phyloP scores from a whole-genome alignment of 2,113 vertebrate genomes.

The Thalassoma bifasciatum region DNA sequence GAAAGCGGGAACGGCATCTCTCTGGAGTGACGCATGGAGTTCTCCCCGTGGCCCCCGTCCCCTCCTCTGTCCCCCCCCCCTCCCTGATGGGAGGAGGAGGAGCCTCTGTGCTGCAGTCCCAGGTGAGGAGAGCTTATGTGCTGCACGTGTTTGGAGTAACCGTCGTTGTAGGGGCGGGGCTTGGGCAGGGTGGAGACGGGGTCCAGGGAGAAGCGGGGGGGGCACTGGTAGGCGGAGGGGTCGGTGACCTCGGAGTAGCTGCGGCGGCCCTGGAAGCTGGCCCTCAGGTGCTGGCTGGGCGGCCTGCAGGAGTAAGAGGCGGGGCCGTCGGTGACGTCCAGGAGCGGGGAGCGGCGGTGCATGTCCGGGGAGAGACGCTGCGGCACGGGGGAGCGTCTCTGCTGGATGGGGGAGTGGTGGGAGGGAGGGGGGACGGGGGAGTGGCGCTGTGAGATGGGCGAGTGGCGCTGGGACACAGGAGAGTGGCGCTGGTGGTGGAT shows the following conservation, averaged over 20 bases:
- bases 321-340: slow-evolving; percentile 86
- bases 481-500: slow-evolving; percentile 83
- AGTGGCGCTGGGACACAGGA: slow-evolving; percentile 89
- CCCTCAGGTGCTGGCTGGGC: slow-evolving; percentile 90
- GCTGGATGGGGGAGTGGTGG: slow-evolving; percentile 85
- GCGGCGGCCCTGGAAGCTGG: slow-evolving; percentile 94
- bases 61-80: slow-evolving; percentile 66
- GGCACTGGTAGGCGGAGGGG: slow-evolving; percentile 90
- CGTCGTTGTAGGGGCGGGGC: slow-evolving; percentile 89
- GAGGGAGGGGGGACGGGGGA: slow-evolving; percentile 81
- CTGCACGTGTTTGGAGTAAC: slow-evolving; percentile 83
- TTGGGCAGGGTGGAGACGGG: slow-evolving; percentile 93
- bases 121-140: slow-evolving; percentile 62
- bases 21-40: slow-evolving; percentile 83
- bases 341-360: slow-evolving; percentile 84
- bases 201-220: slow-evolving; percentile 88
- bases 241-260: slow-evolving; percentile 96
- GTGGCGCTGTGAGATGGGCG: slow-evolving; percentile 84
- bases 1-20: slow-evolving; percentile 90
- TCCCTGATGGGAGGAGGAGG: slow-evolving; percentile 64
- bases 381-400: slow-evolving; percentile 87
- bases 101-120: slow-evolving; percentile 71
- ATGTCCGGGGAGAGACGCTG: slow-evolving; percentile 86
- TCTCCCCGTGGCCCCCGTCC: slow-evolving; percentile 75
- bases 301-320: slow-evolving; percentile 89